Percentiles rank a stretch among this genome's conserved stretches.
phyloP scores from a whole-genome alignment of 2,888 invertebrate genomes.

The Lasioglossum pauxillum region DNA sequence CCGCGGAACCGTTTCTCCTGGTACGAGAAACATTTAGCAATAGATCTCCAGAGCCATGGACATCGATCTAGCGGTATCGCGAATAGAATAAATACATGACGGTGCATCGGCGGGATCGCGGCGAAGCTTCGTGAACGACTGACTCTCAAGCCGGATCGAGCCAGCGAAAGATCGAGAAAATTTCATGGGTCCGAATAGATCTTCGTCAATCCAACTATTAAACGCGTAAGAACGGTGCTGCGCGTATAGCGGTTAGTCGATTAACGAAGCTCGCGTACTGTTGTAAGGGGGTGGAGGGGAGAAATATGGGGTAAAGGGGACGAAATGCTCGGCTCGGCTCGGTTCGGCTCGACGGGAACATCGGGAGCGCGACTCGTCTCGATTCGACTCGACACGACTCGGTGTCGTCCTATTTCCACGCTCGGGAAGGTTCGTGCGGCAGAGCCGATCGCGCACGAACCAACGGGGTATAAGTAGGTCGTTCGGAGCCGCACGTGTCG shows the following conservation, averaged over 20 bases:
- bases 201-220: slow-evolving; percentile 15
- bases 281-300: neutral
- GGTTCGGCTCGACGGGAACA: slow-evolving; percentile 53
- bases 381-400: slow-evolving; percentile 54
- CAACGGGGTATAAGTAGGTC: slow-evolving; percentile 83
- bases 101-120: neutral
- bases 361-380: slow-evolving; percentile 50
- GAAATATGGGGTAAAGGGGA: slow-evolving; percentile 25
- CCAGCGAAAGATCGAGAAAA: neutral
- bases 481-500: slow-evolving; percentile 84
- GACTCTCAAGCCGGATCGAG: neutral
- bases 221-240: slow-evolving; percentile 53
- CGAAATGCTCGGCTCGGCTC: neutral
- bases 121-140: neutral
- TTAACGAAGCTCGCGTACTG: slow-evolving; percentile 45
- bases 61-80: neutral
- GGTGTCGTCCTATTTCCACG: slow-evolving; percentile 79
- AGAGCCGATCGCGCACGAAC: slow-evolving; percentile 80
- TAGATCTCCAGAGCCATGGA: neutral
- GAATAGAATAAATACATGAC: neutral
- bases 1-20: neutral
- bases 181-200: neutral
- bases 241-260: slow-evolving; percentile 58
- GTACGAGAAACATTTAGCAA: neutral
- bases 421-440: slow-evolving; percentile 80